phyloP scores from a whole-genome alignment of 2,888 invertebrate species.

The Pseudococcus viburni region DNA sequence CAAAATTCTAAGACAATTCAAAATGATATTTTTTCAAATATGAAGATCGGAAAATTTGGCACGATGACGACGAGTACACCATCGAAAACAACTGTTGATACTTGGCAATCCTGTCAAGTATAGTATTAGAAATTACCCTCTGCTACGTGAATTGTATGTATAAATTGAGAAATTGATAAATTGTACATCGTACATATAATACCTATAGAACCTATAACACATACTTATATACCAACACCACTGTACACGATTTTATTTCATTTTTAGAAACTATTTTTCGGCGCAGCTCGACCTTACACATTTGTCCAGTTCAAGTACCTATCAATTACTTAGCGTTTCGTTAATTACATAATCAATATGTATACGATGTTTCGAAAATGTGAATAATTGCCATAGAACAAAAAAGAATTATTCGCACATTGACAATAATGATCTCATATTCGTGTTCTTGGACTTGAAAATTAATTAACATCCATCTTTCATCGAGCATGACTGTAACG shows the following conservation, averaged over 20 bases:
- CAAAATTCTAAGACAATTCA: background rate
- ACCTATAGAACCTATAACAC: too few relatives aligned
- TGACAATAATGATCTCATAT: conserved; percentile 15
- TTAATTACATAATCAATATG: conserved; percentile 22
- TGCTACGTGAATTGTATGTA: conserved; percentile 37
- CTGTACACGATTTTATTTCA: background rate
- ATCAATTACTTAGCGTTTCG: conserved; percentile 16
- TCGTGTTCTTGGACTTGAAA: conserved; percentile 25
- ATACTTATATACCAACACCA: too few relatives aligned
- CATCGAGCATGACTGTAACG: background rate
- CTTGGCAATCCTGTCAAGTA: conserved; percentile 24
- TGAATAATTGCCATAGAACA: conserved; percentile 25
- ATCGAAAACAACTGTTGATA: conserved; percentile 53
- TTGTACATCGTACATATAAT: conserved; percentile 14
- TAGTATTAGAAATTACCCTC: conserved; percentile 42
- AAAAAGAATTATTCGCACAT: background rate
- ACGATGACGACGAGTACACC: background rate
- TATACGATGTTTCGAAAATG: conserved; percentile 33
- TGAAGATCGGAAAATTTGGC: conserved; percentile 12
- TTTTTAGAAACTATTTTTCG: background rate
- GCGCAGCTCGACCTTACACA: background rate
- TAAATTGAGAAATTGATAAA: conserved; percentile 50
- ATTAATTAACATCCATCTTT: conserved; percentile 4
- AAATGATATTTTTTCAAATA: background rate
- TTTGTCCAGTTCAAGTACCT: background rate